Percentiles rank a stretch among this genome's conserved stretches.
Evolutionary conservation across 2,113 vertebrate genomes (phyloP).

Genomic region (Oenanthe oenanthe): DNA sequence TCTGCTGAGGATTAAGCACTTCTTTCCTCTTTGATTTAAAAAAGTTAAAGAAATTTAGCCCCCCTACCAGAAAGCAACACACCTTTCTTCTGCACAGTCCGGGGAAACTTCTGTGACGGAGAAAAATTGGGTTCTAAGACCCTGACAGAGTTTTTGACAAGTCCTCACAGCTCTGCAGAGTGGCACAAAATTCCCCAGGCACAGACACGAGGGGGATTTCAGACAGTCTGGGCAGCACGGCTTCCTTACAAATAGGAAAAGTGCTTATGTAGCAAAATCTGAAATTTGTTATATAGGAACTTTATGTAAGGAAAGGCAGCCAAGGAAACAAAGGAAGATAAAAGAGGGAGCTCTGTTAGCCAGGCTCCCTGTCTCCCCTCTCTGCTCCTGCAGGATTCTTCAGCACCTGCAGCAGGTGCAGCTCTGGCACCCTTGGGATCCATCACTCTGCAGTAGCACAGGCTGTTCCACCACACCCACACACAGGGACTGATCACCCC

Average conservation of each 20-base stretch:
- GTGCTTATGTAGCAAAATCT: neutral
- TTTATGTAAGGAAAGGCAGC: neutral
- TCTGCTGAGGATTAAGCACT: accelerated
- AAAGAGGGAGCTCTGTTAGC: neutral
- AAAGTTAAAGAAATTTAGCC: neutral
- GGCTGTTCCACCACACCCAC: accelerated
- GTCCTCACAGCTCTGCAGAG: too few relatives aligned
- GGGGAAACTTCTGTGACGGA: neutral
- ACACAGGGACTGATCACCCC: too few relatives aligned
- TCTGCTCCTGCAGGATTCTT: neutral
- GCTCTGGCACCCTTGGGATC: neutral
- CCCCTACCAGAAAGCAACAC: neutral
- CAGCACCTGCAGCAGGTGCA: neutral
- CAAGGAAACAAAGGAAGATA: neutral
- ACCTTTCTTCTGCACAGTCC: neutral
- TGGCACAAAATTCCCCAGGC: accelerated
- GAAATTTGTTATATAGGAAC: neutral
- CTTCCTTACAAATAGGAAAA: neutral
- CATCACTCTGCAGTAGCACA: neutral
- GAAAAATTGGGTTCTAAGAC: neutral
- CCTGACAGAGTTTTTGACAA: neutral
- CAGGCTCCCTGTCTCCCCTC: accelerated
- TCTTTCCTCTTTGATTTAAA: accelerated
- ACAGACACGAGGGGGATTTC: accelerated
- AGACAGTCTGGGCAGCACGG: neutral